These are phyloP conservation scores for Orthonychiurus folsomi DNA, from an alignment of 2,888 invertebrate species.

Conservation along the genomic window DNA sequence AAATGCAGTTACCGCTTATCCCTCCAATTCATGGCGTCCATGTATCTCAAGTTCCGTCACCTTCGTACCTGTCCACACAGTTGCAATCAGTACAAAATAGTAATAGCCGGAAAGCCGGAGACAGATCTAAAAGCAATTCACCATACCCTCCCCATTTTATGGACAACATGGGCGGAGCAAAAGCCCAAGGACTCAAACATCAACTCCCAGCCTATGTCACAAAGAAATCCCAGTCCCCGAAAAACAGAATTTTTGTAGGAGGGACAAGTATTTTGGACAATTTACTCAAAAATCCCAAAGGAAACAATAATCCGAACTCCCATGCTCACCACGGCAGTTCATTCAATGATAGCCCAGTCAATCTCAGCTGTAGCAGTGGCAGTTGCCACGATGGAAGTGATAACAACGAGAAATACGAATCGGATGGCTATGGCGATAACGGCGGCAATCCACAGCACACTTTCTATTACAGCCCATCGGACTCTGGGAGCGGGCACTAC, in stretches of 20 bases:
- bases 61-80: slow-evolving; percentile 25
- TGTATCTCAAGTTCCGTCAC: slow-evolving; percentile 4
- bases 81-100: slow-evolving; percentile 40
- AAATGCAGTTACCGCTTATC: slow-evolving; percentile 9
- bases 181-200: slow-evolving; percentile 30
- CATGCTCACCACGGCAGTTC: slow-evolving; percentile 10
- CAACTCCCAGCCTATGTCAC: slow-evolving; percentile 25
- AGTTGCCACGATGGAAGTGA: slow-evolving; percentile 34
- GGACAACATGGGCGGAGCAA: background rate
- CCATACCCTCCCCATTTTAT: slow-evolving; percentile 38
- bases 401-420: slow-evolving; percentile 39
- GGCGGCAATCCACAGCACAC: slow-evolving; percentile 22
- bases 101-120: slow-evolving; percentile 24
- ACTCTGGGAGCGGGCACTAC: slow-evolving; percentile 30
- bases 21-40: slow-evolving; percentile 21
- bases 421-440: slow-evolving; percentile 31
- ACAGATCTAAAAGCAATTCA: slow-evolving; percentile 30
- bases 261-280: slow-evolving; percentile 41
- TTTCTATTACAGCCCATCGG: slow-evolving; percentile 34
- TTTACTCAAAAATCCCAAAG: slow-evolving; percentile 39
- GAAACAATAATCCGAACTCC: slow-evolving; percentile 30
- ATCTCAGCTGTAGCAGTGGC: slow-evolving; percentile 9
- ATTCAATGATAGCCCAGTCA: slow-evolving; percentile 11
- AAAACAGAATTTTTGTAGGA: slow-evolving; percentile 35
- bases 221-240: slow-evolving; percentile 26